Evolutionary conservation across 2,888 invertebrate genomes (phyloP).

Genomic region (Acheta domesticus): DNA sequence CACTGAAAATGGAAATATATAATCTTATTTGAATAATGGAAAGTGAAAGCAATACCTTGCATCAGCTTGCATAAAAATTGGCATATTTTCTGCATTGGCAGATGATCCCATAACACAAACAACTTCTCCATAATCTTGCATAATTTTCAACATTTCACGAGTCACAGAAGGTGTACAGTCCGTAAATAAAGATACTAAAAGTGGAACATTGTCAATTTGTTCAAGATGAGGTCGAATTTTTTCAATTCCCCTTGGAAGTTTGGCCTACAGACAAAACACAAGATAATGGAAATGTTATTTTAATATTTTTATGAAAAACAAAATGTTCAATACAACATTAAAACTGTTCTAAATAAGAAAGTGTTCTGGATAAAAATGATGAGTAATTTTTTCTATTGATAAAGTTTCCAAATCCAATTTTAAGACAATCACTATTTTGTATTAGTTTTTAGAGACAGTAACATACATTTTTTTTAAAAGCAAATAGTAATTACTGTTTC

Average conservation of each 20-base stretch:
- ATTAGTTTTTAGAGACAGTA: no score
- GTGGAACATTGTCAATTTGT: slow-evolving; percentile 93
- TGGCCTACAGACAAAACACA: slow-evolving; percentile 60
- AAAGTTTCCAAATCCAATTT: no score
- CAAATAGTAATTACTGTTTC: no score
- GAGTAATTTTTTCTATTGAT: no score
- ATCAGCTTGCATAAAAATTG: slow-evolving; percentile 92
- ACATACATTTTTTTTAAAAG: no score
- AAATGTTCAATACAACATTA: not conserved
- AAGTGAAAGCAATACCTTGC: slow-evolving; percentile 58
- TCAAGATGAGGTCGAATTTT: slow-evolving; percentile 95
- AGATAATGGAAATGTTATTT: not conserved
- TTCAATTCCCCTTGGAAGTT: slow-evolving; percentile 92
- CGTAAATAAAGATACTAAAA: slow-evolving; percentile 94
- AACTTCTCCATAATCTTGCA: slow-evolving; percentile 71
- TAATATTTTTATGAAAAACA: not conserved
- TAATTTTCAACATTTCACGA: slow-evolving; percentile 87
- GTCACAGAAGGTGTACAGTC: slow-evolving; percentile 94
- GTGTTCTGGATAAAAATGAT: not conserved
- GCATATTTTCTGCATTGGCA: slow-evolving; percentile 84
- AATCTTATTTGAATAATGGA: not conserved
- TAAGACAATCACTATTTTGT: no score
- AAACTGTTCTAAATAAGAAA: not conserved
- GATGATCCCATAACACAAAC: slow-evolving; percentile 92
- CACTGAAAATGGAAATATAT: not conserved